phyloP scores from a whole-genome alignment of 2,888 invertebrate species.

The Acrocera orbiculus region DNA sequence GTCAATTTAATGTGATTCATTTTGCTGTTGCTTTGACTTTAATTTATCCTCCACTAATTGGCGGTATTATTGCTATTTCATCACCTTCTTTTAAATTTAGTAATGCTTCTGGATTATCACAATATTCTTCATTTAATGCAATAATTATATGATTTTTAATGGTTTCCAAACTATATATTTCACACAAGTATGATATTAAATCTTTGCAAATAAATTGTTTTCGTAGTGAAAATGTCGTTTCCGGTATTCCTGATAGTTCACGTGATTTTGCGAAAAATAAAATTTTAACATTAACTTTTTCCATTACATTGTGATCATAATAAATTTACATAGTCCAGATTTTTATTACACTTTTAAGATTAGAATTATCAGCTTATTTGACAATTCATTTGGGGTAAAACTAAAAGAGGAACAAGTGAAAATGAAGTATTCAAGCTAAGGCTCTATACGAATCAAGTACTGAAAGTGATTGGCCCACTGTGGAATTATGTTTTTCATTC shows the following conservation, averaged over 20 bases:
- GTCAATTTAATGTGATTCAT: constrained; percentile 59
- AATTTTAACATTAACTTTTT: constrained; percentile 42
- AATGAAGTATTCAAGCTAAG: too few relatives aligned
- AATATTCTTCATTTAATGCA: constrained; percentile 70
- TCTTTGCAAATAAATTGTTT: constrained; percentile 36
- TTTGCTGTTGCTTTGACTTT: constrained; percentile 7
- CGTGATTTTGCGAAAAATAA: constrained; percentile 83
- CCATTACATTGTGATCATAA: too few relatives aligned
- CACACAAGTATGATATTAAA: constrained; percentile 42
- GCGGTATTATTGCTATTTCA: constrained; percentile 83
- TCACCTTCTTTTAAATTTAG: constrained; percentile 49
- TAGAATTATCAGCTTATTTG: too few relatives aligned
- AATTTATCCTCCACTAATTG: constrained; percentile 76
- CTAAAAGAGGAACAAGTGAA: too few relatives aligned
- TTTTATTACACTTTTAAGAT: too few relatives aligned
- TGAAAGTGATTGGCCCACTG: too few relatives aligned
- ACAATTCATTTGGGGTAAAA: too few relatives aligned
- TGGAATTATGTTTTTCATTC: too few relatives aligned
- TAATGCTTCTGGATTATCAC: constrained; percentile 34
- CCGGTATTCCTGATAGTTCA: constrained; percentile 53
- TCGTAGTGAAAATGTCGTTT: constrained; percentile 37
- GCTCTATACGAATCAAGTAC: too few relatives aligned
- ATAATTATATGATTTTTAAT: constrained; percentile 56
- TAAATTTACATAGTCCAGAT: too few relatives aligned
- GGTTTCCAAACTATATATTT: constrained; percentile 42